Evolutionary conservation across 2,113 vertebrate species (phyloP).

Genomic region (Donacobius atricapilla): DNA sequence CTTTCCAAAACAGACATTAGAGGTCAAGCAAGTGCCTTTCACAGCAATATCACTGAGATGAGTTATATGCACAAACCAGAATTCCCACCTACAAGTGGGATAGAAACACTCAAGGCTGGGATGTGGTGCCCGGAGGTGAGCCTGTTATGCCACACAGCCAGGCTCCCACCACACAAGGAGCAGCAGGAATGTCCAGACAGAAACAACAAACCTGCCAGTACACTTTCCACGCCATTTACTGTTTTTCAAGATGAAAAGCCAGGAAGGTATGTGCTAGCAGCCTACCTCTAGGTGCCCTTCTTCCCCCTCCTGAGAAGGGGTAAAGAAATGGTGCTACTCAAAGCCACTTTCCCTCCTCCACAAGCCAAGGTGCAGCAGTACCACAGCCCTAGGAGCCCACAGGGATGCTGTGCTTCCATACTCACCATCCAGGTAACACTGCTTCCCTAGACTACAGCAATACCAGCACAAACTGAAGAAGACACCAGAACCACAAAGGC

Average conservation of each 20-base stretch:
- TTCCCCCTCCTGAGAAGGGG: not conserved
- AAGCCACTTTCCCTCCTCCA: not conserved
- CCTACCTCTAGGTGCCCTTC: not conserved
- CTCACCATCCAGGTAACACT: fast-evolving
- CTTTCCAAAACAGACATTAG: not conserved
- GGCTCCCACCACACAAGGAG: too few relatives aligned
- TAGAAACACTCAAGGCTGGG: not conserved
- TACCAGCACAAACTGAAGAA: fast-evolving
- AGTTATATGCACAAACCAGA: not conserved
- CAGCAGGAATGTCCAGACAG: fast-evolving
- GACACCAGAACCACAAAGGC: fast-evolving
- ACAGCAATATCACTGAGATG: fast-evolving
- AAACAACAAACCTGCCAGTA: fast-evolving
- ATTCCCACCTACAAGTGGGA: fast-evolving
- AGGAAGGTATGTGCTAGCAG: not conserved
- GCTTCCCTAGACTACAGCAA: fast-evolving
- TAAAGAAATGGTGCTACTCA: fast-evolving
- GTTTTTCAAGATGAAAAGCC: fast-evolving
- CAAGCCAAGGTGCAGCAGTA: fast-evolving
- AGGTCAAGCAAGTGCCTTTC: not conserved
- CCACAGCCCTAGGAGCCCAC: not conserved
- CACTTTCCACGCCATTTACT: fast-evolving
- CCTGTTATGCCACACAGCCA: not conserved
- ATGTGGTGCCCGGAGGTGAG: fast-evolving
- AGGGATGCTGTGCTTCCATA: fast-evolving